A percentile compares a stretch with the other conserved stretches of the same genome.
These are phyloP conservation scores for Metacarcinus magister DNA, from an alignment of 2,888 invertebrate species.

Conservation along the genomic window DNA sequence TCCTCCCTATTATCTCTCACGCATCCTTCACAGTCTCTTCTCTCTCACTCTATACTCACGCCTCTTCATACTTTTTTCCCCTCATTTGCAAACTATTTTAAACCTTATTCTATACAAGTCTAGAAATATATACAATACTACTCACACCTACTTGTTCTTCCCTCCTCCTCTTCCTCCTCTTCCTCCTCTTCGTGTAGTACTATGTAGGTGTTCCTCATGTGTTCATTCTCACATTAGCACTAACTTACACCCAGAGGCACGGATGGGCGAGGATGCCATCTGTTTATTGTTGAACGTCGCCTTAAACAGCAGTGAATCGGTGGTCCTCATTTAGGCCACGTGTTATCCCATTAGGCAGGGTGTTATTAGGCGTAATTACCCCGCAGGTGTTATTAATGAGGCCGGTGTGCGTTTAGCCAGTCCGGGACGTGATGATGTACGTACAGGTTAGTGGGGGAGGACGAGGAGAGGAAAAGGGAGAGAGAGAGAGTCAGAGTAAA, in stretches of 20 bases:
- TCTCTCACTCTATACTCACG: not conserved
- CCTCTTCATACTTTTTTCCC: too few relatives aligned
- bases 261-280: not conserved
- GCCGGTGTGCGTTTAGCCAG: not conserved
- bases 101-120: not conserved
- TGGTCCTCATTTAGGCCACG: not conserved
- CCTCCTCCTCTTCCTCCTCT: too few relatives aligned
- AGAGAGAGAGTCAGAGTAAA: not conserved
- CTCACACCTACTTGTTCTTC: too few relatives aligned
- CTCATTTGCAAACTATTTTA: too few relatives aligned
- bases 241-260: not conserved
- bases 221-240: not conserved
- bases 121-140: too few relatives aligned
- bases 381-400: slow-evolving; percentile 45
- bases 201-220: not conserved
- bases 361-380: slow-evolving; percentile 41
- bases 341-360: slow-evolving; percentile 36
- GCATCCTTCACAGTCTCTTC: not conserved
- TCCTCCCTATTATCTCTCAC: not conserved
- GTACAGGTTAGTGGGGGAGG: not conserved
- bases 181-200: not conserved
- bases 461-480: not conserved
- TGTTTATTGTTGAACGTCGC: not conserved
- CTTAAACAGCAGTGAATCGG: slow-evolving; percentile 11
- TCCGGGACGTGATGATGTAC: not conserved